Percentiles rank a stretch among this genome's conserved stretches.
Conservation (phyloP, 2,113 vertebrate species). For the Brachirus orientalis region DNA sequence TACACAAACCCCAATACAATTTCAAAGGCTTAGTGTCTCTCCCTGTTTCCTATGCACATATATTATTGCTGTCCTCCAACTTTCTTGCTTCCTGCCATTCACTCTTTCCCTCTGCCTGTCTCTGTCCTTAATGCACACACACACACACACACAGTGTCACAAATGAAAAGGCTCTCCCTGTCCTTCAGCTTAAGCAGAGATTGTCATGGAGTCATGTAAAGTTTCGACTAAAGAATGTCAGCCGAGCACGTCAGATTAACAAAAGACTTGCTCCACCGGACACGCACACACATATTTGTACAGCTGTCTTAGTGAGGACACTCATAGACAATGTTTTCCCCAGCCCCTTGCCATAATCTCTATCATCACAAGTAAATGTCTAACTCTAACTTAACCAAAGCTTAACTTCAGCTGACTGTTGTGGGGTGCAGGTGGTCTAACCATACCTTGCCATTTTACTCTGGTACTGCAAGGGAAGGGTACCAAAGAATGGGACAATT, state of each 20-base stretch:
- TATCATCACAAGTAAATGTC: no score
- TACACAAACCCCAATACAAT: slow-evolving; percentile 51
- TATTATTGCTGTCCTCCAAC: slow-evolving; percentile 38
- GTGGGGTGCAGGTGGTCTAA: no score
- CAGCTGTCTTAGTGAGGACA: not conserved
- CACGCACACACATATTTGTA: slow-evolving; percentile 27
- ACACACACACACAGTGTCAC: slow-evolving; percentile 21
- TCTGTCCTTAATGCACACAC: slow-evolving; percentile 10
- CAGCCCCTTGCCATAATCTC: no score
- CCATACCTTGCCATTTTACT: no score
- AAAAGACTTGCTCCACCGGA: slow-evolving; percentile 71
- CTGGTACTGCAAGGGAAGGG: no score
- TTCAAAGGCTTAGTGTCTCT: slow-evolving; percentile 48
- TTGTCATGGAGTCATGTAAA: slow-evolving; percentile 76
- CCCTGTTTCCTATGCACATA: slow-evolving; percentile 36
- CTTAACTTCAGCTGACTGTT: no score
- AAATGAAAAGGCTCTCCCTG: slow-evolving; percentile 40
- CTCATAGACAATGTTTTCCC: not conserved
- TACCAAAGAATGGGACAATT: no score
- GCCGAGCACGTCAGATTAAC: slow-evolving; percentile 78
- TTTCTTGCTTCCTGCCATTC: slow-evolving; percentile 36
- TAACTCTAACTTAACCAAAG: no score
- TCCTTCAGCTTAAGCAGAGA: slow-evolving; percentile 72
- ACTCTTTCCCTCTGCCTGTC: slow-evolving; percentile 22
- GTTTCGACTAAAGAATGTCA: slow-evolving; percentile 74